Evolutionary conservation across 2,113 vertebrate genomes (phyloP), one percentile per base, ranked within the genome.

Genomic region (Loxodonta africana): DNA sequence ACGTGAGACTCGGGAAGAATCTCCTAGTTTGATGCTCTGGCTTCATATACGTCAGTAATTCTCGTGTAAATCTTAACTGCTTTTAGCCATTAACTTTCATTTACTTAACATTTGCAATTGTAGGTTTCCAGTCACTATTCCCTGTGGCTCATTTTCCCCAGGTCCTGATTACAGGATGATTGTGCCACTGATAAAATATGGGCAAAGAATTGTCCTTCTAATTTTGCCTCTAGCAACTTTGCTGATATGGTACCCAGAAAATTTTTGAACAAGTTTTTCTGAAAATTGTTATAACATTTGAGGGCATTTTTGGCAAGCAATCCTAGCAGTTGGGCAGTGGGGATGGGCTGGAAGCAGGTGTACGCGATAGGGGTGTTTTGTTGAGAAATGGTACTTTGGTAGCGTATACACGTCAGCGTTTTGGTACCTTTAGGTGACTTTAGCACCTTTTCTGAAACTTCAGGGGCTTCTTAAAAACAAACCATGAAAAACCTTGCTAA

Each of bases 391-490:
- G 33, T 74, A 28, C 51, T 48, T 23, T 83, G 41, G 14, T 25
- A 53, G 46, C n/a, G 15, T 83, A 44, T 0, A n/a, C 44, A 51
- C 28, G 30, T 71, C n/a, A 25, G 57, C 46, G 10, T 15, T 87
- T 63, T 67, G n/a, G 74, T 74, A 6, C 51, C 62, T 53, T 30
- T 37, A 53, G 18, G 44, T 81, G 69, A 94, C 26, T 46, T 94
- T 8, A n/a, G n/a, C 46, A 76, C 63, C 41, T 74, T 83, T 96
- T 51, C 93, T 89, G 65, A 89, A 91, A 53, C 30, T 46, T 33
- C 33, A 23, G 9, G 86, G 37, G 21, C 65, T 93, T 94, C 77
- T 74, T 96, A 83, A 76, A 95, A 60, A 84, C 5, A 80, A 90
- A 26, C 25, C 46, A 14, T 67, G 60, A 63, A 71, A 96, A 77